Base-by-base conservation (phyloP, 2,113 vertebrate species). In the Bagarius yarrelli region DNA sequence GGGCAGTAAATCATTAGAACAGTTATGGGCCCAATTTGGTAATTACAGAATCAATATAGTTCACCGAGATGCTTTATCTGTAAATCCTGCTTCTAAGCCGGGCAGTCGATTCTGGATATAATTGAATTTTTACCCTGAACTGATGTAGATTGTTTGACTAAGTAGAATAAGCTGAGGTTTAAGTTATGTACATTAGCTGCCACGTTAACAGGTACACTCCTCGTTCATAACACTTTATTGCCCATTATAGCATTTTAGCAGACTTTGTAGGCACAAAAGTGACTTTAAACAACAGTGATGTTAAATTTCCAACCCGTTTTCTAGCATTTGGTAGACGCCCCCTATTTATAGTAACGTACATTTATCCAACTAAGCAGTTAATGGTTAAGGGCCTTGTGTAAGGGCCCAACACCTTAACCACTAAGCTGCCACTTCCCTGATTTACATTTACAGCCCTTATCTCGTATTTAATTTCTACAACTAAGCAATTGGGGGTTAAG, bases 1-100 rank as follows among this genome's bases (percentile, higher is more conserved):
- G 59, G 63, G 63, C 25, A 59, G 85, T 84, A 82, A 88, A 76
- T 84, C 47, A 83, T 81, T 32, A 80, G 63, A 74, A 53, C 70
- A 81, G 67, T 83, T 84, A 82, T 61, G 67, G 52, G 27, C 74
- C 72, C 78, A 79, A 76, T 85, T 83, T 78, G 64, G 61, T 75
- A 77, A 79, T 86, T 78, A 85, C 70, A 34, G 72, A 47, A 44
- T 76, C 64, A 55, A 57, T 79, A 56, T 56, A 79, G 61, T 69
- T n/a, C 63, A 59, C 66, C 19, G 61, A 76, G 70, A 34, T 23
- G 34, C 57, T 82, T 74, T 74, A 74, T 71, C 40, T 56, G 70
- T 61, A 40, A 81, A 81, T 25, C 40, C 25, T 27, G 13, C 44
- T 76, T 30, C 30, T 64, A 67, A 66, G 40, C 11, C 59, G 57